Evolutionary conservation across 2,888 invertebrate species (phyloP).

Genomic region (Tetranychus piercei): DNA sequence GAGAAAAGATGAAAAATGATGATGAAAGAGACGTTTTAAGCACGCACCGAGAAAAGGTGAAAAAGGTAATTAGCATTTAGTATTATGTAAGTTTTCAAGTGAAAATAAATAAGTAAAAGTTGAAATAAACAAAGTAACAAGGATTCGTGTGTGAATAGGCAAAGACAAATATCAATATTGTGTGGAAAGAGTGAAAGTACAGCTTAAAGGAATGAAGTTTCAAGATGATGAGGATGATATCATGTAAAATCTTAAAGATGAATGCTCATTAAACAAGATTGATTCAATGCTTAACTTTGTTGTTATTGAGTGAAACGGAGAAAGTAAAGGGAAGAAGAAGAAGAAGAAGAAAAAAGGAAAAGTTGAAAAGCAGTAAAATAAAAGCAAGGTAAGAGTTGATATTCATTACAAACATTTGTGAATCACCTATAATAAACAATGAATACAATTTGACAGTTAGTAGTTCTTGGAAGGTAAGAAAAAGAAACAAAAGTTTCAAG

Average conservation of each 20-base stretch:
- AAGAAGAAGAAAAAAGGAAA: neutral
- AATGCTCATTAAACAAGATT: constrained; percentile 1
- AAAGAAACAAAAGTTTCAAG: no score
- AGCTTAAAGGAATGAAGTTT: constrained; percentile 7
- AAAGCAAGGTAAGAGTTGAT: neutral
- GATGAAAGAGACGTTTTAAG: neutral
- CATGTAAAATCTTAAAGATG: constrained; percentile 1
- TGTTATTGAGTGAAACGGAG: neutral
- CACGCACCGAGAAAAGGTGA: neutral
- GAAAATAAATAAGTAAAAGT: neutral
- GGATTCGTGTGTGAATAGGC: neutral
- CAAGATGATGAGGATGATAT: neutral
- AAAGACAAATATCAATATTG: neutral
- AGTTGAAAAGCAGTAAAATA: neutral
- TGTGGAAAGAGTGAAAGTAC: neutral
- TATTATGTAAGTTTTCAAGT: neutral
- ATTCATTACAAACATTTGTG: neutral
- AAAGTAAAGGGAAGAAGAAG: neutral
- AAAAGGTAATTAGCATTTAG: neutral
- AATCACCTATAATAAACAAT: neutral
- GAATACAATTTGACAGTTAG: constrained; percentile 1
- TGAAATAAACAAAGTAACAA: neutral
- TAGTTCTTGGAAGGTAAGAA: neutral
- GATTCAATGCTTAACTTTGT: neutral
- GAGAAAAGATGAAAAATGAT: neutral